A percentile compares a stretch with the other conserved stretches of the same genome.
Conservation (phyloP, 2,888 invertebrate species). For the Linyphia triangularis region DNA sequence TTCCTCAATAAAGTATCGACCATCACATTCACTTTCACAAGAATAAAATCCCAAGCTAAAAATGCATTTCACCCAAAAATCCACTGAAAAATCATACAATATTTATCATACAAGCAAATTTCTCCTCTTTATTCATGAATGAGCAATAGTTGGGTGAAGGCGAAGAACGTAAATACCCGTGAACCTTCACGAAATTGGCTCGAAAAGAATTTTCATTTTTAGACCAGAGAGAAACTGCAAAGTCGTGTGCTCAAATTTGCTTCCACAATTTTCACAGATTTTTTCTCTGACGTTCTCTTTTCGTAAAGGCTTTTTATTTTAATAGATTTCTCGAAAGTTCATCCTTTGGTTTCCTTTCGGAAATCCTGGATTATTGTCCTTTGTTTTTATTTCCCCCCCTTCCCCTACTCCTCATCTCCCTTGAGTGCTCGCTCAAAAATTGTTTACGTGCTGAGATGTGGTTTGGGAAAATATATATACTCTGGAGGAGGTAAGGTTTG, state of each 20-base stretch:
- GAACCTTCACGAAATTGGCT: constrained; percentile 27
- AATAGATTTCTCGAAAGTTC: background rate
- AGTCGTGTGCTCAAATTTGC: background rate
- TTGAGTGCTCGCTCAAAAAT: background rate
- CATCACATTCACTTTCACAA: no score
- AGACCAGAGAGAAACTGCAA: background rate
- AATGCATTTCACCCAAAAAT: constrained; percentile 4
- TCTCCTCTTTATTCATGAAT: constrained; percentile 16
- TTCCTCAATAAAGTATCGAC: no score
- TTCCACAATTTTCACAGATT: background rate
- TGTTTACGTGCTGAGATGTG: background rate
- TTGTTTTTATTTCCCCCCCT: background rate
- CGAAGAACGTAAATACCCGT: constrained; percentile 20
- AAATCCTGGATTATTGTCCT: background rate
- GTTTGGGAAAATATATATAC: background rate
- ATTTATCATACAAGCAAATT: constrained; percentile 17
- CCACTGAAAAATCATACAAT: constrained; percentile 21
- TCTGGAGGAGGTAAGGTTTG: background rate
- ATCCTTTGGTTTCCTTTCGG: background rate
- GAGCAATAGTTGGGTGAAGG: background rate
- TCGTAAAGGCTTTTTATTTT: background rate
- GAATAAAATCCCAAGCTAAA: background rate
- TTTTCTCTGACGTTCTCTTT: background rate
- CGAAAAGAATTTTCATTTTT: background rate
- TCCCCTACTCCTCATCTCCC: no score